Conservation (phyloP, 2,888 invertebrate genomes). For the Tipula lateralis region DNA sequence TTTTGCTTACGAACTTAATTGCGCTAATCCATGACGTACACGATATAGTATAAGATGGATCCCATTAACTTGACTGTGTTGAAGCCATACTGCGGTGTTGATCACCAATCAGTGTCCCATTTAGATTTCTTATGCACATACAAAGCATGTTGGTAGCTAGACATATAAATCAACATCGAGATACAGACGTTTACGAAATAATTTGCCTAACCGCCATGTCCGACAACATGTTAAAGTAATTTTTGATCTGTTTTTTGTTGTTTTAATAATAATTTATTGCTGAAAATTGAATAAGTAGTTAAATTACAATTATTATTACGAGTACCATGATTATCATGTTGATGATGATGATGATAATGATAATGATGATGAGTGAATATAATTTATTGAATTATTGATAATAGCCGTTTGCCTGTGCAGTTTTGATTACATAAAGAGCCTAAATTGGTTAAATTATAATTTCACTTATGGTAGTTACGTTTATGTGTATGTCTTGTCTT, state of each 20-base stretch:
- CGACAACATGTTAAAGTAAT: neutral
- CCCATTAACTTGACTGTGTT: neutral
- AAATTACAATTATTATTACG: slow-evolving; percentile 1
- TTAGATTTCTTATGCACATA: neutral
- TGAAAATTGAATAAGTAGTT: slow-evolving; percentile 19
- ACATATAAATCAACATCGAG: neutral
- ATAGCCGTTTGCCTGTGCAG: neutral
- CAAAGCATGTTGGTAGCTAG: neutral
- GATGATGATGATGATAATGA: slow-evolving; percentile 11
- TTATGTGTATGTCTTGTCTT: neutral
- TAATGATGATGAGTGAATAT: slow-evolving; percentile 15
- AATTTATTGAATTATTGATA: slow-evolving; percentile 13
- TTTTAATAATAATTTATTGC: neutral
- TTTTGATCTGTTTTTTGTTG: neutral
- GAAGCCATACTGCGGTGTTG: neutral
- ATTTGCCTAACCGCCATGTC: neutral
- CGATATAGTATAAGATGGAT: neutral
- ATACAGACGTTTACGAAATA: neutral
- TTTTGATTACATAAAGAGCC: neutral
- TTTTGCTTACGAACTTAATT: neutral
- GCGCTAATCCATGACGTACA: neutral
- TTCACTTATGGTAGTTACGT: neutral
- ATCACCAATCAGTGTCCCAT: neutral
- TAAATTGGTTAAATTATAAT: slow-evolving; percentile 11
- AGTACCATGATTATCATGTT: neutral